Evolutionary conservation across 1,140 invertebrate genomes (phyloP).

Genomic region (Thaumetopoea pityocampa): DNA sequence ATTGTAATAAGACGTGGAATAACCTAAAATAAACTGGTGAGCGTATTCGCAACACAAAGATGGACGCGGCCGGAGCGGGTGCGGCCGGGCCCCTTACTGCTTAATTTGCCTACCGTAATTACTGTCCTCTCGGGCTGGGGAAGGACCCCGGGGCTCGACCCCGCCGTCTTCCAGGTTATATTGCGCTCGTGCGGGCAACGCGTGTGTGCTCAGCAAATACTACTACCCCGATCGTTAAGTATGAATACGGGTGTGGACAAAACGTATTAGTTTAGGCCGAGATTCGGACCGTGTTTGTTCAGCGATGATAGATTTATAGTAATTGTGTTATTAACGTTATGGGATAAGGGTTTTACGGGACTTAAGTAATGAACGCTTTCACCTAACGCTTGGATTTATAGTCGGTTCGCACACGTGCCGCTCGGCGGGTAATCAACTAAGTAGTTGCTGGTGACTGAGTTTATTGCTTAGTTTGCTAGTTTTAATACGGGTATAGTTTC

Average conservation of each 20-base stretch:
- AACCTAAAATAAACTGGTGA: conserved; percentile 73
- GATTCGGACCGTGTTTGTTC: conserved; percentile 71
- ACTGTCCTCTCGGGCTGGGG: conserved; percentile 71
- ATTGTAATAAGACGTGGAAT: conserved; percentile 74
- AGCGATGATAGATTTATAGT: conserved; percentile 75
- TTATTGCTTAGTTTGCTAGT: conserved; percentile 11
- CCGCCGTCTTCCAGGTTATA: conserved; percentile 70
- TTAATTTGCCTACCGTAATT: conserved; percentile 78
- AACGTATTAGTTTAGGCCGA: conserved; percentile 75
- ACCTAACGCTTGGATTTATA: conserved; percentile 70
- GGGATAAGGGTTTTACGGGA: conserved; percentile 74
- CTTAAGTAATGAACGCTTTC: conserved; percentile 72
- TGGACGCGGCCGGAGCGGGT: conserved; percentile 58
- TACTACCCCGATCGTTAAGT: conserved; percentile 69
- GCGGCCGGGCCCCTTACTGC: conserved; percentile 64
- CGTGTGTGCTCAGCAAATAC: conserved; percentile 72
- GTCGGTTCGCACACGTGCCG: conserved; percentile 56
- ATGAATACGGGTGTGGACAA: conserved; percentile 74
- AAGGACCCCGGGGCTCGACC: conserved; percentile 61
- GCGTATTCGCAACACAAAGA: conserved; percentile 55
- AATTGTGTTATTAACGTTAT: conserved; percentile 76
- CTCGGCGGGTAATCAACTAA: conserved; percentile 31
- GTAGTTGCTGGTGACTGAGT: conserved; percentile 19
- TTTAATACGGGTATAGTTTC: conserved; percentile 7
- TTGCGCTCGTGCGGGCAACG: conserved; percentile 65